Conservation (phyloP, 53 echinoderm and acorn worm species). For the Pentamera pediparva region DNA sequence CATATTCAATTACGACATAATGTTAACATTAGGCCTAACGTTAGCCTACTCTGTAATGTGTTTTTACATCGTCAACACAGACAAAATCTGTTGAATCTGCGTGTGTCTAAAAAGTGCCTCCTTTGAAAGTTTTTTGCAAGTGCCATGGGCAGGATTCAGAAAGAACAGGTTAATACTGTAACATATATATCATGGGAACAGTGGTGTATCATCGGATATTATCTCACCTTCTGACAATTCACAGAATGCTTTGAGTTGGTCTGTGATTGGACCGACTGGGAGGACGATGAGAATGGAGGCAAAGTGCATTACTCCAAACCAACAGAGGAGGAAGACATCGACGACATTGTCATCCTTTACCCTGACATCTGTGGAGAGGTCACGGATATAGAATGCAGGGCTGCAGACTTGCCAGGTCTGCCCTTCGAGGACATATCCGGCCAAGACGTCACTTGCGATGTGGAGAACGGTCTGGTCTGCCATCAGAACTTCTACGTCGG, state of each 20-base stretch:
- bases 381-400: constrained; percentile 8
- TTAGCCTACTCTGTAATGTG: too few relatives aligned
- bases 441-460: constrained; percentile 4
- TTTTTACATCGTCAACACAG: too few relatives aligned
- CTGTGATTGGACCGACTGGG: constrained; percentile 14
- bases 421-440: constrained; percentile 8
- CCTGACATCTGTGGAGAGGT: constrained; percentile 7
- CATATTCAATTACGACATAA: too few relatives aligned
- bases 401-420: background rate
- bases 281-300: constrained; percentile 19
- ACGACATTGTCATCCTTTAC: background rate
- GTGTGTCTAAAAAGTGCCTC: too few relatives aligned
- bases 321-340: constrained; percentile 9
- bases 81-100: too few relatives aligned
- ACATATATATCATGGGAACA: too few relatives aligned
- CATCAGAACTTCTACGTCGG: background rate
- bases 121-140: too few relatives aligned
- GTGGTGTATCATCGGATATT: too few relatives aligned
- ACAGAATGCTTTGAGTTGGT: background rate
- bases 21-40: too few relatives aligned
- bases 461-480: background rate
- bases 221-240: background rate
- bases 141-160: too few relatives aligned
- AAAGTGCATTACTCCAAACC: background rate
- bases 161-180: too few relatives aligned